Conservation (phyloP, 2,888 invertebrate genomes). For the Leptinotarsa haldemani region DNA sequence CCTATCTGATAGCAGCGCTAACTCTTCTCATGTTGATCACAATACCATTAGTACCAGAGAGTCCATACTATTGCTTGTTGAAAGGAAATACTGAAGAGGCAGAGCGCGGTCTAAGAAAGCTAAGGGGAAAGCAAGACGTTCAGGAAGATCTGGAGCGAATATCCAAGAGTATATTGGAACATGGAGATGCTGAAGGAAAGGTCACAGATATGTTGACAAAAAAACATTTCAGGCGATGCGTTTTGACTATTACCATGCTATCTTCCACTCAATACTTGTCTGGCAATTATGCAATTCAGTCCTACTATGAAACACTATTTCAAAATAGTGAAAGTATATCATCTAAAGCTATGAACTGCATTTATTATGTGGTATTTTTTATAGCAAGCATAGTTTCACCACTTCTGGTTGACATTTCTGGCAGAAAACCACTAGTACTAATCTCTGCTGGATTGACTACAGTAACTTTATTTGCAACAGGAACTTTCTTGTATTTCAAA, state of each 20-base stretch:
- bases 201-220: conserved; percentile 70
- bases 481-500: conserved; percentile 13
- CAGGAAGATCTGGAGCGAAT: conserved; percentile 63
- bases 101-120: conserved; percentile 64
- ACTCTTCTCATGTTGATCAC: conserved; percentile 65
- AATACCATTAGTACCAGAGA: conserved; percentile 70
- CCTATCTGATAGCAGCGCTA: conserved; percentile 65
- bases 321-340: conserved; percentile 61
- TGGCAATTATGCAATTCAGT: conserved; percentile 73
- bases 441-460: background rate
- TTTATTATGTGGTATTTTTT: conserved; percentile 67
- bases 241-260: conserved; percentile 71
- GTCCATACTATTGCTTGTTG: conserved; percentile 68
- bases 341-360: conserved; percentile 57
- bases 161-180: conserved; percentile 39
- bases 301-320: conserved; percentile 70
- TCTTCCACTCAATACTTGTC: conserved; percentile 69
- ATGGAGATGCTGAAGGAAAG: conserved; percentile 59
- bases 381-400: conserved; percentile 70
- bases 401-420: conserved; percentile 70
- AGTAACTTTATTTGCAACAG: conserved; percentile 13
- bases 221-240: conserved; percentile 71
- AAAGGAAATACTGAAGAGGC: conserved; percentile 66
- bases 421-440: conserved; percentile 65
- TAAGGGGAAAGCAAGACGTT: conserved; percentile 67